These are phyloP conservation scores for Lycia hirtaria DNA, from an alignment of 2,888 invertebrate species.

Conservation along the genomic window DNA sequence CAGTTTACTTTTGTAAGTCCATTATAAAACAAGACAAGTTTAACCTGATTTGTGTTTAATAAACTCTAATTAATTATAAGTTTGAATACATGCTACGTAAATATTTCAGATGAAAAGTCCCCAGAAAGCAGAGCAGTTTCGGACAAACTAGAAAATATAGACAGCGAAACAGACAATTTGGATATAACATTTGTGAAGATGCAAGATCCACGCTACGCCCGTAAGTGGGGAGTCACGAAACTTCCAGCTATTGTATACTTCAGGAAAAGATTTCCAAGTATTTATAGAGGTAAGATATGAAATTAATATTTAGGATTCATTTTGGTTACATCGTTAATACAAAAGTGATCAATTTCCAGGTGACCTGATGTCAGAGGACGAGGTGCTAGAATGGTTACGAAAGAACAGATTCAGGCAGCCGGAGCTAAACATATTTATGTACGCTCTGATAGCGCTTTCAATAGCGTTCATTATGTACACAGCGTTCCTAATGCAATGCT, in stretches of 20 bases:
- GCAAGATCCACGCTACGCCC: slow-evolving; percentile 95
- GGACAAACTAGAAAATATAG: slow-evolving; percentile 95
- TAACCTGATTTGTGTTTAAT: neutral
- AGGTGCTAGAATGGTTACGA: slow-evolving; percentile 96
- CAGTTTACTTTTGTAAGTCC: slow-evolving; percentile 97
- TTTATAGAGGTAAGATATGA: slow-evolving; percentile 92
- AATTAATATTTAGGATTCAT: neutral
- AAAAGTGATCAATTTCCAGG: slow-evolving; percentile 81
- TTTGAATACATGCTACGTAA: too few species aligned
- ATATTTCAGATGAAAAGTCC: slow-evolving; percentile 90
- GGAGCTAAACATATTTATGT: slow-evolving; percentile 97
- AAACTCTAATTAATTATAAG: too few species aligned
- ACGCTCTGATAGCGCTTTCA: slow-evolving; percentile 93
- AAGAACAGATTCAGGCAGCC: slow-evolving; percentile 97
- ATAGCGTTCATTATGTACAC: slow-evolving; percentile 95
- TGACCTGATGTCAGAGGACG: slow-evolving; percentile 92
- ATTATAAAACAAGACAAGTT: neutral
- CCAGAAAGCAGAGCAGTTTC: slow-evolving; percentile 93
- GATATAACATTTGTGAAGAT: slow-evolving; percentile 98
- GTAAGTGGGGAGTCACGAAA: slow-evolving; percentile 97
- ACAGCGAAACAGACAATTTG: slow-evolving; percentile 96
- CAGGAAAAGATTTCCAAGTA: slow-evolving; percentile 95
- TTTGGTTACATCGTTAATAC: neutral
- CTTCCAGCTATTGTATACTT: slow-evolving; percentile 96
- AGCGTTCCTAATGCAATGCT: slow-evolving; percentile 95